Evolutionary conservation across 2,888 invertebrate genomes (phyloP), one percentile per base, ranked within the genome.

Genomic region (Heterodera filipjevi): DNA sequence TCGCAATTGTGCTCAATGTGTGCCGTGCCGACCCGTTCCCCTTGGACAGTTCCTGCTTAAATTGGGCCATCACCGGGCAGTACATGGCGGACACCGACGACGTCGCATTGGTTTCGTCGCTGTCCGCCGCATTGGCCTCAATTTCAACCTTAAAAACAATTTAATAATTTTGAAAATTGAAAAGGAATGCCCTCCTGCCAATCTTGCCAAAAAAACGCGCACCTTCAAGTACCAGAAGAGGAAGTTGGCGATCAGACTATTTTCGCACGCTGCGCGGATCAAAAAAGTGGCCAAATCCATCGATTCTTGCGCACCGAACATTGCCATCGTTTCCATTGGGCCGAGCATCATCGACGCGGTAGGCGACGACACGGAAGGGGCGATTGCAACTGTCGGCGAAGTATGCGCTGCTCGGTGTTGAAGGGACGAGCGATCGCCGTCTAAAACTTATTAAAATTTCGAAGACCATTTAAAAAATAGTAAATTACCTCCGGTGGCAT

Each of bases 201-300:
- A n/a, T n/a, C n/a, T n/a, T n/a, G n/a, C n/a, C n/a, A n/a, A n/a
- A n/a, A n/a, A n/a, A n/a, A n/a, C 53, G 53, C 27, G 12, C 44
- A 79, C 35, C 53, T 53, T 49, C 76, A 53, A 39, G 27, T 33
- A 83, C 99, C 99, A 99, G 91, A 95, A 98, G 85, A 99, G 93
- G 90, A 97, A 98, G 92, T 97, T 98, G 72, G 96, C 96, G 71
- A 99, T 91, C 27, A 93, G 93, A 74, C 94, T 93, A 92, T 97
- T 96, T 87, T 93, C 92, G 90, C 95, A 94, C 0, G 97, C 95
- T 77, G 70, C 64, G 80, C 85, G 81, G 68, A 87, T 83, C 66
- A 87, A 82, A 71, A 86, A 87, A 0, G 84, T 81, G 2, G 86
- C 84, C 71, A 87, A 79, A 77, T 86, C 85, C 66, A 75, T 75